Conservation (phyloP, 2,797 vertebrate species). For the Zenarchopterus dispar region DNA sequence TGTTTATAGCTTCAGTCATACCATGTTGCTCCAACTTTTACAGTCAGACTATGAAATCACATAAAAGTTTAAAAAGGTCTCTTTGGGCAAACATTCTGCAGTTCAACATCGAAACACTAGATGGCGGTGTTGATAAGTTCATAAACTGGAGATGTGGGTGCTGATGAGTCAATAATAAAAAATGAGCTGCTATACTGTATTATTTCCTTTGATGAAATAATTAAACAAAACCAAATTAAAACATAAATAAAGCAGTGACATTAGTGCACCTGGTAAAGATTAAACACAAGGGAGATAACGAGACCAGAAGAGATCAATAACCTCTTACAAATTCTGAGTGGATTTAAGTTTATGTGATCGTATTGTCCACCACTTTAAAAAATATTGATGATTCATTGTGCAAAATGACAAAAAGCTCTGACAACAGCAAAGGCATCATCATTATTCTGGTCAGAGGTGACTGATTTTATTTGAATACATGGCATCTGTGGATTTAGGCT, state of each 20-base stretch:
- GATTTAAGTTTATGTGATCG: constrained; percentile 5
- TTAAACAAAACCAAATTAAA: constrained; percentile 13
- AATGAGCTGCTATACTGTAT: neutral
- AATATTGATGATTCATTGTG: constrained; percentile 24
- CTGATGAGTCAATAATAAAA: neutral
- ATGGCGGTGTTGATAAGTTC: constrained; percentile 29
- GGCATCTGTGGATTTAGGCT: constrained; percentile 22
- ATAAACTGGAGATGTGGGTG: neutral
- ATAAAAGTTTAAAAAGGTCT: neutral
- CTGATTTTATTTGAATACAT: constrained; percentile 40
- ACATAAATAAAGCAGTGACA: neutral
- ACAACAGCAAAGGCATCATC: constrained; percentile 13
- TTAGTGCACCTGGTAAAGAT: neutral
- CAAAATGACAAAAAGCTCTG: constrained; percentile 19
- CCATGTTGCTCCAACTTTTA: neutral
- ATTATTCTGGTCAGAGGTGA: constrained; percentile 25
- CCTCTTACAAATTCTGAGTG: constrained; percentile 11
- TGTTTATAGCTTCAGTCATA: too few relatives aligned
- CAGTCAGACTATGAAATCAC: neutral
- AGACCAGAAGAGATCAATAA: constrained; percentile 6
- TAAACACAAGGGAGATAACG: neutral
- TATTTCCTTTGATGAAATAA: neutral
- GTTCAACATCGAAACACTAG: constrained; percentile 29
- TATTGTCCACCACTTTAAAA: constrained; percentile 5
- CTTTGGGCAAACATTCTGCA: neutral